phyloP scores from a whole-genome alignment of 2,888 invertebrate genomes.

The Gibbula magus region DNA sequence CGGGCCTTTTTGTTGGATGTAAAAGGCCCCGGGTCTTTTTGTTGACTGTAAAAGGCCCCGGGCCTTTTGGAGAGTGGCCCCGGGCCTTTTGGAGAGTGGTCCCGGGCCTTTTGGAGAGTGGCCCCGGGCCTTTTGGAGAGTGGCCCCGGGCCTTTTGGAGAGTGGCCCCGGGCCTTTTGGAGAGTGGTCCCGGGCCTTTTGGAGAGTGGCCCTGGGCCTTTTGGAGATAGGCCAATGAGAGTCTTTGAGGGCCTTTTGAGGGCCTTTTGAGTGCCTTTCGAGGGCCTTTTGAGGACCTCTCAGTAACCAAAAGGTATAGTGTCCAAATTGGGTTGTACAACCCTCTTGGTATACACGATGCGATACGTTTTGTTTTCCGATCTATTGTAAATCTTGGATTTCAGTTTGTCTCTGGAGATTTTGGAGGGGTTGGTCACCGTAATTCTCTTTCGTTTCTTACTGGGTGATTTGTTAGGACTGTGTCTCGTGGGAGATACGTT shows the following conservation, averaged over 20 bases:
- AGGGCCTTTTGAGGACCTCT: not conserved
- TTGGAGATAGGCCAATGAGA: no score
- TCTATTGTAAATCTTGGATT: constrained; percentile 81
- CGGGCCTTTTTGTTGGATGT: constrained; percentile 29
- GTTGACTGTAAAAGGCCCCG: constrained; percentile 30
- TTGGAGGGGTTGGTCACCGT: constrained; percentile 37
- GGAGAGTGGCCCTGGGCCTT: not conserved
- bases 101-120: not conserved
- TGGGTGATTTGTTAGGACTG: no score
- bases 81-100: not conserved
- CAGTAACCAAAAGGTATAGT: constrained; percentile 46
- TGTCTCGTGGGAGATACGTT: no score
- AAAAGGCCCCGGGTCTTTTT: not conserved
- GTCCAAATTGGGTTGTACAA: constrained; percentile 32
- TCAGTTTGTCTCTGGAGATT: constrained; percentile 79
- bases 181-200: not conserved
- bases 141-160: constrained; percentile 28
- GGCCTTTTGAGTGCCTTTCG: not conserved
- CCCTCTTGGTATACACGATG: constrained; percentile 45
- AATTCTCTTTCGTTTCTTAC: constrained; percentile 8
- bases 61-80: not conserved
- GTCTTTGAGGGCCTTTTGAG: not conserved
- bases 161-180: not conserved
- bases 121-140: not conserved
- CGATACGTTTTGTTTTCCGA: constrained; percentile 68